phyloP scores from a whole-genome alignment of 2,888 invertebrate genomes.

The Drosophila vallismaia region DNA sequence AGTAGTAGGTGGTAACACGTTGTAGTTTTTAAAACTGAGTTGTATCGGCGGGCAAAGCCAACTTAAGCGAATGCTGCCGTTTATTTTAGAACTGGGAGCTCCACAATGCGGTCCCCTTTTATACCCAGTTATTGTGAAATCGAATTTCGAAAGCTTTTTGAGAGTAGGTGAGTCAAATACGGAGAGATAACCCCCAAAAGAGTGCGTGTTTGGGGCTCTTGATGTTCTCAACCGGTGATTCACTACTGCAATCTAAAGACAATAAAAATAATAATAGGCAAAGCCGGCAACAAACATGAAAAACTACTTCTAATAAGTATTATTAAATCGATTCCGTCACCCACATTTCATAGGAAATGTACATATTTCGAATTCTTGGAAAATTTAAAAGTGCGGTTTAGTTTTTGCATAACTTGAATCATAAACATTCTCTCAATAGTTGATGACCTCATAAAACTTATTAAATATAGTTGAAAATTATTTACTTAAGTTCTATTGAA shows the following conservation, averaged over 20 bases:
- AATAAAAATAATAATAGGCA: not conserved
- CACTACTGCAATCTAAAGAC: constrained; percentile 7
- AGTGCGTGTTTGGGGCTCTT: constrained; percentile 18
- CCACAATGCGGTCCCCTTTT: constrained; percentile 23
- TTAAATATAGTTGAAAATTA: not conserved
- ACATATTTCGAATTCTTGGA: not conserved
- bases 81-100: constrained; percentile 54
- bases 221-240: constrained; percentile 5
- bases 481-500: too few relatives aligned
- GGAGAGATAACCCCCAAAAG: constrained; percentile 1
- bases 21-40: not conserved
- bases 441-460: not conserved
- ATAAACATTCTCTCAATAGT: too few relatives aligned
- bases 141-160: constrained; percentile 47
- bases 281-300: not conserved
- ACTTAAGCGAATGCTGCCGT: constrained; percentile 62
- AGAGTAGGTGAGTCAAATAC: not conserved
- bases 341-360: not conserved
- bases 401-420: not conserved
- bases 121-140: constrained; percentile 63
- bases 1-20: constrained; percentile 14
- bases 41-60: constrained; percentile 64
- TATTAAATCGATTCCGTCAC: not conserved
- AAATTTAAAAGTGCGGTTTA: not conserved
- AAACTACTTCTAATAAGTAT: not conserved